Conservation (phyloP, 2,113 vertebrate genomes). For the Eretmodus cyanostictus region DNA sequence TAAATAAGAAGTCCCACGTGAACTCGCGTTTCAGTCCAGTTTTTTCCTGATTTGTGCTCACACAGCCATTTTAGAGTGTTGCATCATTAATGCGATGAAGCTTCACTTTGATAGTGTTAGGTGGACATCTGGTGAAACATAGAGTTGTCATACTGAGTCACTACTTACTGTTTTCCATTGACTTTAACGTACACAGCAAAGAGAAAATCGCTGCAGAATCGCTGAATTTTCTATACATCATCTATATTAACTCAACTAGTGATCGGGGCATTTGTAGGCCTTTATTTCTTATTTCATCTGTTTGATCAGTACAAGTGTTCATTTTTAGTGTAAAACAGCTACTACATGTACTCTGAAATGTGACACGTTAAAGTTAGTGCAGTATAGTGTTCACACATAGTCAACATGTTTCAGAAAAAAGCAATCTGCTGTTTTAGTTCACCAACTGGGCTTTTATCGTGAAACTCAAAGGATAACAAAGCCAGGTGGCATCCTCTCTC, state of each 20-base stretch:
- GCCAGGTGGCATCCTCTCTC: neutral
- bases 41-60: constrained; percentile 1
- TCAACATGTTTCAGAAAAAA: neutral
- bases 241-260: neutral
- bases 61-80: neutral
- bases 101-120: neutral
- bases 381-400: neutral
- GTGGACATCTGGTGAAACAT: neutral
- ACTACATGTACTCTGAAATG: neutral
- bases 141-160: neutral
- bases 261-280: neutral
- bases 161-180: neutral
- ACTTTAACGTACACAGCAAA: neutral
- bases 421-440: neutral
- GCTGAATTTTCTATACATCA: neutral
- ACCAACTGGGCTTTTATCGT: neutral
- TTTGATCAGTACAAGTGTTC: neutral
- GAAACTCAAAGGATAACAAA: neutral
- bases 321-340: neutral
- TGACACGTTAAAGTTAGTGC: neutral
- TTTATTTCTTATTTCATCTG: neutral
- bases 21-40: neutral
- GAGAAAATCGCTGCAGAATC: neutral
- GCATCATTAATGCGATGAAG: constrained; percentile 31
- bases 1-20: constrained; percentile 29